Percentiles rank a stretch among this genome's conserved stretches.
phyloP scores from a whole-genome alignment of 2,797 vertebrate species.

The Nothura maculosa region DNA sequence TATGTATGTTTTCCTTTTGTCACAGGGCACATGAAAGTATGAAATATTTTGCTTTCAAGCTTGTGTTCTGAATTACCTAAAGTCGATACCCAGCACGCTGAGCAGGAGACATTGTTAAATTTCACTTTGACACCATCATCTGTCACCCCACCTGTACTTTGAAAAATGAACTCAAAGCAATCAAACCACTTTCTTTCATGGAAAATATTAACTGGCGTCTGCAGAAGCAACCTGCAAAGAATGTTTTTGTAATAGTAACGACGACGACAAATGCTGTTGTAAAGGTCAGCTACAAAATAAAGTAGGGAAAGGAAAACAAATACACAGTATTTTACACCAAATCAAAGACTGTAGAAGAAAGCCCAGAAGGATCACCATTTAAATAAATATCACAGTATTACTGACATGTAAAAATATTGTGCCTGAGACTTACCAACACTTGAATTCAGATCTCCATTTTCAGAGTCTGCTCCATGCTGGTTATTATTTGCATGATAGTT shows the following conservation, averaged over 20 bases:
- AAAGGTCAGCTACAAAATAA: slow-evolving; percentile 27
- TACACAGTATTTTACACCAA: neutral
- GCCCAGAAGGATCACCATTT: neutral
- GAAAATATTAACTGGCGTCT: slow-evolving; percentile 52
- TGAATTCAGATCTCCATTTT: slow-evolving; percentile 98
- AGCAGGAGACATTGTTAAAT: slow-evolving; percentile 69
- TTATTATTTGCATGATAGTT: slow-evolving; percentile 95
- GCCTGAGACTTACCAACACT: slow-evolving; percentile 90
- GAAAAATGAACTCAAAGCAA: slow-evolving; percentile 70
- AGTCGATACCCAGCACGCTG: slow-evolving; percentile 57
- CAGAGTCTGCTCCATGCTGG: slow-evolving; percentile 93
- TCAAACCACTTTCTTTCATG: slow-evolving; percentile 59
- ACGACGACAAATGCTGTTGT: neutral
- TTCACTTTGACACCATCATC: slow-evolving; percentile 65
- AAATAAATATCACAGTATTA: neutral
- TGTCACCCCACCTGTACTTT: slow-evolving; percentile 64
- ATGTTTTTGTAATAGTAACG: slow-evolving; percentile 40
- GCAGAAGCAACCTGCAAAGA: slow-evolving; percentile 35
- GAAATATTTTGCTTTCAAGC: slow-evolving; percentile 65
- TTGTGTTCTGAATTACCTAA: slow-evolving; percentile 64
- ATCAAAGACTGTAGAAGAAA: neutral
- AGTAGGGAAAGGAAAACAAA: slow-evolving; percentile 14
- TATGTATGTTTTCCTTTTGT: slow-evolving; percentile 64
- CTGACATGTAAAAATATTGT: neutral
- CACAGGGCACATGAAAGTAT: slow-evolving; percentile 43